Evolutionary conservation across 2,888 invertebrate species (phyloP), one percentile per base, ranked within the genome.

Genomic region (Bombyx huttoni): DNA sequence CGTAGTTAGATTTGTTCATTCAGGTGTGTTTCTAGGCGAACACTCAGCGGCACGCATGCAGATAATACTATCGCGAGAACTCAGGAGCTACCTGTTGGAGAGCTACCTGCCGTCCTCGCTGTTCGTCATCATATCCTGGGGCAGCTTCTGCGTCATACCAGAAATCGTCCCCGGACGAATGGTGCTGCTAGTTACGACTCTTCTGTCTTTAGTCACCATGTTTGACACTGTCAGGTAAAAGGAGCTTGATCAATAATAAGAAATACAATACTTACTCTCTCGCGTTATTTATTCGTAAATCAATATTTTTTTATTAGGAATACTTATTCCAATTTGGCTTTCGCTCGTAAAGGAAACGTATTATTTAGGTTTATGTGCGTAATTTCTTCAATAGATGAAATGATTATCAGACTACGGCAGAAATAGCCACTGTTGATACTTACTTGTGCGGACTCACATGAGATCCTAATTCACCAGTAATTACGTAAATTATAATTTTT

Each of bases 121-220:
- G 54, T 91, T 91, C 70, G 91, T 91, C 56, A 90, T 91, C 68
- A 91, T 92, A 70, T 91, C 91, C 34, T 92, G 92, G 92, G 91
- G 91, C 57, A 91, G 91, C 63, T 92, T 91, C 77, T 90, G 91
- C 57, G 91, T 92, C 47, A 91, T 91, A 62, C 91, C 91, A 3
- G 91, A 91, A 75, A 90, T 91, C 52, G 91, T 92, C 34, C 92
- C 92, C 0, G 92, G 91, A 8, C 80, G 91, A 33, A 91, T 91
- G 91, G 91, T 91, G 54, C 76, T 92, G 45, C 79, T 91, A 0
- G 91, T 92, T 57, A 92, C 91, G 48, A 91, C 91, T 6, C 77
- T 92, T 12, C 82, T 92, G 5, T 91, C 91, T 0, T 79, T 92
- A 34, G 90, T 91, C 70, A 91, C 92, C 54, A 92, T 91, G 91